Conservation (phyloP, 1,140 invertebrate genomes). For the Archivesica marissinica region DNA sequence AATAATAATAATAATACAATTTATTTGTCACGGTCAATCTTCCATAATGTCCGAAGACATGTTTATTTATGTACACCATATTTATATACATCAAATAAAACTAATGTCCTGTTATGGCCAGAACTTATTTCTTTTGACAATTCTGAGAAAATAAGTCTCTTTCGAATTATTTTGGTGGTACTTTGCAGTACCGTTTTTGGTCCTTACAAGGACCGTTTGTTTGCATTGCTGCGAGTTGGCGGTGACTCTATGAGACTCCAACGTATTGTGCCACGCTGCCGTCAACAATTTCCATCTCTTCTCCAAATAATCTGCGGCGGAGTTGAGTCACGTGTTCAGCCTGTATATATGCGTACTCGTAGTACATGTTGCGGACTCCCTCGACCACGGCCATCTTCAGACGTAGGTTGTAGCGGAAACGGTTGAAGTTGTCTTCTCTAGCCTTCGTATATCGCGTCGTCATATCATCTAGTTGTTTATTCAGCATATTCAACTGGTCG, state of each 20-base stretch:
- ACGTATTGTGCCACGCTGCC: background rate
- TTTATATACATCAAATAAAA: no score
- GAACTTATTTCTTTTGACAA: background rate
- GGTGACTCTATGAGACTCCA: no score
- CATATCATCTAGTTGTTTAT: constrained; percentile 50
- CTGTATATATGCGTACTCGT: constrained; percentile 65
- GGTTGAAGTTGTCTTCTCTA: constrained; percentile 47
- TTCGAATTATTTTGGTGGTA: background rate
- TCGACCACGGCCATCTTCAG: constrained; percentile 65
- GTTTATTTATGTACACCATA: no score
- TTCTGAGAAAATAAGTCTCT: background rate
- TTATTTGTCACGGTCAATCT: no score
- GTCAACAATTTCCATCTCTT: background rate
- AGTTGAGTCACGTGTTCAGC: constrained; percentile 61
- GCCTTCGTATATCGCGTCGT: constrained; percentile 59
- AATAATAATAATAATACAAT: no score
- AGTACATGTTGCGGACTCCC: constrained; percentile 67
- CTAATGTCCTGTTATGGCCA: no score
- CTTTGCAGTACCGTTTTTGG: no score
- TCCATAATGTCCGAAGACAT: no score
- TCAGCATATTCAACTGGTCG: constrained; percentile 60
- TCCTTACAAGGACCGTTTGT: constrained; percentile 16
- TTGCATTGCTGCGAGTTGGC: no score
- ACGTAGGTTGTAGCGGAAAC: constrained; percentile 65
- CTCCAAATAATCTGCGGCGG: constrained; percentile 52